phyloP scores from a whole-genome alignment of 2,113 vertebrate species.

The Festucalex cinctus region DNA sequence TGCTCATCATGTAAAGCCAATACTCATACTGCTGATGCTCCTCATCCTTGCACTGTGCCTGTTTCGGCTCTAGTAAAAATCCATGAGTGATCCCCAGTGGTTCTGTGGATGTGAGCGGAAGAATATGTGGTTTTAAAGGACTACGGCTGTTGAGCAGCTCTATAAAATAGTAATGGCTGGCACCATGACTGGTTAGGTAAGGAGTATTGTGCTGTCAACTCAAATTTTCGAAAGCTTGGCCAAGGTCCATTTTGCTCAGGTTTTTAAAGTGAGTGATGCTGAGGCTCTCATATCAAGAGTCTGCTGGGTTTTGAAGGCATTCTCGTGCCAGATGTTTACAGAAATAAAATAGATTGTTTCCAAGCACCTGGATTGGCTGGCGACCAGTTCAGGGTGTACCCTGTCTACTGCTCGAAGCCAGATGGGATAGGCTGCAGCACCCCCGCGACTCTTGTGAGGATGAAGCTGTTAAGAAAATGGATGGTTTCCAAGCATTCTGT shows the following conservation, averaged over 20 bases:
- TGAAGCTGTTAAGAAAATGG: too few relatives aligned
- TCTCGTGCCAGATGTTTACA: background rate
- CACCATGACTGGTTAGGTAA: constrained; percentile 24
- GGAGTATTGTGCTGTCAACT: constrained; percentile 27
- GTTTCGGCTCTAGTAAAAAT: constrained; percentile 40
- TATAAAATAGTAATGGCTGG: constrained; percentile 53
- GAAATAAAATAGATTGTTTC: background rate
- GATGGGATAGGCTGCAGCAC: too few relatives aligned
- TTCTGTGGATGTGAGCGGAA: constrained; percentile 36
- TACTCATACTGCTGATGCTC: constrained; percentile 43
- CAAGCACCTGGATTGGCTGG: too few relatives aligned
- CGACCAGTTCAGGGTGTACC: too few relatives aligned
- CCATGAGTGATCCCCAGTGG: constrained; percentile 46
- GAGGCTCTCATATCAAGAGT: constrained; percentile 3
- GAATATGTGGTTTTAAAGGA: constrained; percentile 50
- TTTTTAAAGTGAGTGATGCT: constrained; percentile 12
- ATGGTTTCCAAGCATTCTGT: too few relatives aligned
- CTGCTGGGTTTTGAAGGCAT: background rate
- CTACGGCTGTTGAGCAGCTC: constrained; percentile 34
- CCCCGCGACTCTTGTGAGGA: too few relatives aligned
- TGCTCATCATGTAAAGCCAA: constrained; percentile 42
- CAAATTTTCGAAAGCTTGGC: constrained; percentile 34
- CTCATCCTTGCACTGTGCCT: constrained; percentile 34
- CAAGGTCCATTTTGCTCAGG: constrained; percentile 26
- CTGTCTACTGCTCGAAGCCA: too few relatives aligned